These are phyloP conservation scores for Todus mexicanus DNA, from an alignment of 2,797 vertebrate genomes.

Conservation along the genomic window DNA sequence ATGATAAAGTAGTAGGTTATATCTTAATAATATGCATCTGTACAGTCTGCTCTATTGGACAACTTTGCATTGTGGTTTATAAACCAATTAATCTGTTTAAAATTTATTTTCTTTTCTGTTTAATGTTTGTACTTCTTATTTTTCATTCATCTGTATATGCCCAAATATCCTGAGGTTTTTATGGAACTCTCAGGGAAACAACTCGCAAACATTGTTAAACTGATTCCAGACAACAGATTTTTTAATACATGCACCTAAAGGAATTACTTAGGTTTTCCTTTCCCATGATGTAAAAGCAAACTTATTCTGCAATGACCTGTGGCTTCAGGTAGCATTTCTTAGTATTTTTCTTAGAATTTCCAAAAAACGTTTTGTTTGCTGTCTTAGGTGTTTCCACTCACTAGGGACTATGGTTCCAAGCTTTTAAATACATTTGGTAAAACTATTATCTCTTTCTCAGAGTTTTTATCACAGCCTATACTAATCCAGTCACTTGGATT, in stretches of 20 bases:
- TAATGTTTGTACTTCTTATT: background rate
- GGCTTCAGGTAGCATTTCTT: background rate
- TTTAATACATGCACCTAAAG: background rate
- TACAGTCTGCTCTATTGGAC: background rate
- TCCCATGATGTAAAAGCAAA: background rate
- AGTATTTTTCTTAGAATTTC: background rate
- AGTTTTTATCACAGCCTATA: background rate
- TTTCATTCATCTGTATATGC: too few species aligned
- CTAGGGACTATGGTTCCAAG: background rate
- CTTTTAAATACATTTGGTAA: background rate
- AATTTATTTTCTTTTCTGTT: background rate
- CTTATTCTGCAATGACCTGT: background rate
- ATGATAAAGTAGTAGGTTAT: too few species aligned
- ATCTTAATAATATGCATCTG: background rate
- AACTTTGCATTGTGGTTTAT: background rate
- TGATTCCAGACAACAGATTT: background rate
- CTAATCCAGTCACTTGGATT: conserved; percentile 26
- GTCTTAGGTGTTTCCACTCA: background rate
- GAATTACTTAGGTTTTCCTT: background rate
- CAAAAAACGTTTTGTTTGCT: background rate
- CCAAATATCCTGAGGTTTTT: background rate
- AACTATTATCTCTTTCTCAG: background rate
- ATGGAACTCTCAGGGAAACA: background rate
- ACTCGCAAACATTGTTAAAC: background rate
- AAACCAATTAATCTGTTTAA: background rate